Percentiles rank a stretch among this genome's conserved stretches.
Evolutionary conservation across 2,797 vertebrate species (phyloP).

Genomic region (Steatocranus sp.): DNA sequence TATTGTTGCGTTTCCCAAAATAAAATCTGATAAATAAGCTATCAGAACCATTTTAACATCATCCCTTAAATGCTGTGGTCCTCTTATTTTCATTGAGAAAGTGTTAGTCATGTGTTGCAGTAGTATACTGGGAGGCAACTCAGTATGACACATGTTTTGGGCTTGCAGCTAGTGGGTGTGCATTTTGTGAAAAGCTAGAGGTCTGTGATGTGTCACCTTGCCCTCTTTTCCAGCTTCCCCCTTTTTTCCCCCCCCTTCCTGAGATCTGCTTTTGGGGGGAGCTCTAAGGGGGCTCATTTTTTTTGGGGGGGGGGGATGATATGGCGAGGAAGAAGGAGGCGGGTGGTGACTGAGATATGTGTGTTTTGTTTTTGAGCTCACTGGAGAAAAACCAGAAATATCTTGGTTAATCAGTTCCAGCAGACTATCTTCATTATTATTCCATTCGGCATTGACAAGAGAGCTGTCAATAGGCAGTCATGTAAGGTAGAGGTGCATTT

Average conservation of each 20-base stretch:
- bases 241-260: neutral
- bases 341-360: neutral
- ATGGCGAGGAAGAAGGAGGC: slow-evolving; percentile 12
- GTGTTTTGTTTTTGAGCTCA: neutral
- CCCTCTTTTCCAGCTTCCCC: slow-evolving; percentile 4
- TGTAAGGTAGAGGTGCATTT: neutral
- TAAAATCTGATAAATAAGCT: neutral
- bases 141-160: slow-evolving; percentile 19
- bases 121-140: neutral
- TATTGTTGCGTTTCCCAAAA: neutral
- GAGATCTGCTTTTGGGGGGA: slow-evolving; percentile 43
- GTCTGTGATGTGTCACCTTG: slow-evolving; percentile 50
- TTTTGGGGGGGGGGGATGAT: neutral
- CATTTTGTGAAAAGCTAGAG: slow-evolving; percentile 4
- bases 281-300: slow-evolving; percentile 34
- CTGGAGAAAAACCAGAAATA: neutral
- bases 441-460: neutral
- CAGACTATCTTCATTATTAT: neutral
- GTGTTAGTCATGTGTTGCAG: neutral
- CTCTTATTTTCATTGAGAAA: neutral
- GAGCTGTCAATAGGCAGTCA: neutral
- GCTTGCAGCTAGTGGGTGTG: neutral
- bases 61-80: neutral
- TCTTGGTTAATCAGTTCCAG: neutral
- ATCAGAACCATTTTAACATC: neutral